Evolutionary conservation across 1,140 invertebrate genomes (phyloP), one percentile per base, ranked within the genome.

Genomic region (Globodera rostochiensis): DNA sequence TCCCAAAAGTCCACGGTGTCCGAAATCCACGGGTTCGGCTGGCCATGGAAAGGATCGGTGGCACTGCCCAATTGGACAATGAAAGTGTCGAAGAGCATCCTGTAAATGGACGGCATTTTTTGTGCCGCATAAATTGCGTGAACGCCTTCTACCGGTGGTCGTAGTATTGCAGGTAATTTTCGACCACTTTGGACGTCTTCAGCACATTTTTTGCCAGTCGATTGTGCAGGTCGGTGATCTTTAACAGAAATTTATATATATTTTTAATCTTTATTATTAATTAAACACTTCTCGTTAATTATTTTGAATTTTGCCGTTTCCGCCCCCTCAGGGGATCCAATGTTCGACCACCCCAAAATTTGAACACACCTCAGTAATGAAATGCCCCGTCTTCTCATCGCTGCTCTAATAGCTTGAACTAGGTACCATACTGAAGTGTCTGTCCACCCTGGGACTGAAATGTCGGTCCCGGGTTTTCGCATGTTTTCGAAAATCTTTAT

Each of bases 1-100:
- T 98, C 96, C 97, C 97, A 99, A 88, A 96, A 94, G 88, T 99
- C 97, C 7, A 94, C 93, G 90, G 93, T 97, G 90, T 99, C 97
- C 46, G 94, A 94, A 83, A 97, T 93, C 97, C 97, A 99, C 0
- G 97, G 97, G 92, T 98, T 99, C 49, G 95, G 93, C 87, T 95
- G 94, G 90, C 97, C 95, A 69, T 88, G 85, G 73, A 90, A 89
- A 21, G 89, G 85, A 73, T 90, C 86, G 89, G 90, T 81, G 87
- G 90, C 77, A 87, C 84, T 85, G 25, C 89, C 90, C 1, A 94
- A 94, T 50, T 94, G 92, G 6, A 94, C 94, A 82, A 98, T 93
- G 91, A 96, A 95, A 71, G 94, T 93, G 91, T 98, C 96, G 90
- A 97, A 99, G 90, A 98, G 96, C 80, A 78, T 49, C 46, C 76